Conservation (phyloP, 37 sponge, comb jelly and placozoan genomes). For the Eunapius fragilis region DNA sequence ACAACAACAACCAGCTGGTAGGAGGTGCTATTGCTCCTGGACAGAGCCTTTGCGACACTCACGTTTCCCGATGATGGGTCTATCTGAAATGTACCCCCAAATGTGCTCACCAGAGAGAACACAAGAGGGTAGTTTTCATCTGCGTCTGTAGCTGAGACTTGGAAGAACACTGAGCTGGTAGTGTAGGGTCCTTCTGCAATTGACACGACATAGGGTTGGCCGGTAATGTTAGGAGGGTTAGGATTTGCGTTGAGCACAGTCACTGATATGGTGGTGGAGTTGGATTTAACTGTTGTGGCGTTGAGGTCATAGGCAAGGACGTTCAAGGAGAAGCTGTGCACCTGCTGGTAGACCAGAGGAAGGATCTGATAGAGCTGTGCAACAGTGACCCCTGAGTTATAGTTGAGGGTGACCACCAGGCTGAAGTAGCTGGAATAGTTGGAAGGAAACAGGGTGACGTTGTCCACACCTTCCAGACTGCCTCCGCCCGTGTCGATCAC, state of each 20-base stretch:
- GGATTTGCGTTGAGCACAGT: conserved; percentile 46
- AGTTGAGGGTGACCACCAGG: neutral
- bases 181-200: conserved; percentile 44
- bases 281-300: conserved; percentile 22
- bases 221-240: conserved; percentile 43
- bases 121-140: conserved; percentile 42
- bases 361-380: neutral
- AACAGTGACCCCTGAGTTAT: neutral
- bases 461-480: conserved; percentile 43
- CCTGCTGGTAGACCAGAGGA: neutral
- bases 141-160: conserved; percentile 27
- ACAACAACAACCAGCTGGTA: conserved; percentile 41
- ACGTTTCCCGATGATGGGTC: conserved; percentile 37
- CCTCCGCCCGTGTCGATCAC: conserved; percentile 65
- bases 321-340: conserved; percentile 36
- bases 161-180: conserved; percentile 14
- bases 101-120: conserved; percentile 10
- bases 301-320: conserved; percentile 56
- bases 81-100: conserved; percentile 36
- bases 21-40: neutral
- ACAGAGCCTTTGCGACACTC: conserved; percentile 3
- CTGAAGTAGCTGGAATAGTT: conserved; percentile 38
- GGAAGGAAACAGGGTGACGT: conserved; percentile 20
- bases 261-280: conserved; percentile 1
- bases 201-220: conserved; percentile 37